Percentiles rank a stretch among this genome's conserved stretches.
Evolutionary conservation across 2,888 invertebrate genomes (phyloP).

Genomic region (Drosophila parthenogenetica): DNA sequence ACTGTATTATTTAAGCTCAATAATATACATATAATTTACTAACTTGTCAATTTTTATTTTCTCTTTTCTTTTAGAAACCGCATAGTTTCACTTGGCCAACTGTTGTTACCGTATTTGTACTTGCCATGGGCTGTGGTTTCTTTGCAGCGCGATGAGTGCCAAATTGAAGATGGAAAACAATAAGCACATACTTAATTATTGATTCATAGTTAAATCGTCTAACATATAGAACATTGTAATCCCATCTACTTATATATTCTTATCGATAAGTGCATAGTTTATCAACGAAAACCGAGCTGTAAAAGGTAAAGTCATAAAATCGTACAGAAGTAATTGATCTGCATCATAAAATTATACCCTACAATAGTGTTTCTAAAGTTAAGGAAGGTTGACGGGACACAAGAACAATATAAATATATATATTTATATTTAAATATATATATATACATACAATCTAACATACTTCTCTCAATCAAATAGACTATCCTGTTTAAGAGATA

Average conservation of each 20-base stretch:
- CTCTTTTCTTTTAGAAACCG: conserved; percentile 77
- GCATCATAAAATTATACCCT: conserved; percentile 16
- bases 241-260: conserved; percentile 29
- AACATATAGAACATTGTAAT: conserved; percentile 34
- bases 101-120: conserved; percentile 84
- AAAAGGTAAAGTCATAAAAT: conserved; percentile 61
- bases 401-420: conserved; percentile 71
- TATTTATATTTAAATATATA: conserved; percentile 32
- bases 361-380: conserved; percentile 36
- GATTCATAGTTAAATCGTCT: conserved; percentile 65
- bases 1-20: background rate
- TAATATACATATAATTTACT: background rate
- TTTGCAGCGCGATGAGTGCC: conserved; percentile 85
- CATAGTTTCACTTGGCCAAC: conserved; percentile 85
- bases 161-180: conserved; percentile 7
- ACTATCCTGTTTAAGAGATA: conserved; percentile 41
- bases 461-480: conserved; percentile 43
- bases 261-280: conserved; percentile 22
- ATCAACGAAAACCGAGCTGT: conserved; percentile 28
- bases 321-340: conserved; percentile 32
- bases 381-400: conserved; percentile 78
- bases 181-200: conserved; percentile 40
- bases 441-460: conserved; percentile 28
- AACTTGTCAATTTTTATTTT: background rate
- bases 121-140: conserved; percentile 85